phyloP scores from a whole-genome alignment of 2,113 vertebrate genomes.

The Macrotus californicus region DNA sequence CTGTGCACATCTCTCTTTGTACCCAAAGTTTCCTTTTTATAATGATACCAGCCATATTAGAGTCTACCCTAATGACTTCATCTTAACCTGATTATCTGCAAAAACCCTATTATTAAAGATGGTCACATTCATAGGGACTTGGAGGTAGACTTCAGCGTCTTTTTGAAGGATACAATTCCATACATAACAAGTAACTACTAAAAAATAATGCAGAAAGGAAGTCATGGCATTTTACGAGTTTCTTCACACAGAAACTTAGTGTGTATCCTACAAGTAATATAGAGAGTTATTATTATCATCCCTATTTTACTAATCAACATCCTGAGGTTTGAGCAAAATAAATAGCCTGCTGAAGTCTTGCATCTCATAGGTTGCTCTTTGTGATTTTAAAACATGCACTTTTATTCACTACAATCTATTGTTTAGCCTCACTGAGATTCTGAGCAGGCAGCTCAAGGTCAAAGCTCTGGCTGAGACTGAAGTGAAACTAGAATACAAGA shows the following conservation, averaged over 20 bases:
- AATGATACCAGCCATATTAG: background rate
- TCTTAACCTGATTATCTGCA: background rate
- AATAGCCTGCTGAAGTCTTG: background rate
- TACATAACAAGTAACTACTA: background rate
- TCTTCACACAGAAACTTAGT: background rate
- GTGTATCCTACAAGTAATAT: background rate
- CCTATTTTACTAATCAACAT: background rate
- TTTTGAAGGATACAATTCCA: background rate
- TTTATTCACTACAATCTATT: background rate
- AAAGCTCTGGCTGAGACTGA: background rate
- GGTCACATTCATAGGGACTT: background rate
- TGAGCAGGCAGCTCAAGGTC: background rate
- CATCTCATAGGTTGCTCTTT: background rate
- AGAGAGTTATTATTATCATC: background rate
- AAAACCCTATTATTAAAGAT: background rate
- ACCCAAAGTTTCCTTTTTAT: background rate
- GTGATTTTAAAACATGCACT: background rate
- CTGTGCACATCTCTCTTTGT: background rate
- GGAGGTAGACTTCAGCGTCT: background rate
- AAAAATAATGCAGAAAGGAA: background rate
- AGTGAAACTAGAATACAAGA: background rate
- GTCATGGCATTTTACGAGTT: background rate
- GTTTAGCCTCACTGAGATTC: background rate
- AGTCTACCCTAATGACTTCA: background rate
- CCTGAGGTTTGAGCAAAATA: background rate